phyloP scores from a whole-genome alignment of 37 sponge, comb jelly and placozoan species.

The Chondrosia reniformis region DNA sequence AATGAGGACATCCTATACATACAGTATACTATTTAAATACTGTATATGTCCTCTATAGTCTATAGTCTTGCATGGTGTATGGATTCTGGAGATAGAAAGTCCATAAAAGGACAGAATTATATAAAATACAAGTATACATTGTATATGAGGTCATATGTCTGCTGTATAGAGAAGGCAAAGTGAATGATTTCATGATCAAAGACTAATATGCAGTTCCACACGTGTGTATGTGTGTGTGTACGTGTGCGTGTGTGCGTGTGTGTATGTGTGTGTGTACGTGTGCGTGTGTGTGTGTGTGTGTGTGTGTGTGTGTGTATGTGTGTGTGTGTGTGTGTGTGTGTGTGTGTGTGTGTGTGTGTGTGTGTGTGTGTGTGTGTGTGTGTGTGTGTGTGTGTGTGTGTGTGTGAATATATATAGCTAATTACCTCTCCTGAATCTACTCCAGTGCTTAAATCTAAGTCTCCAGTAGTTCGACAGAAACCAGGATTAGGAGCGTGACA shows the following conservation, averaged over 20 bases:
- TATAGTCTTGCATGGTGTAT: neutral
- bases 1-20: neutral
- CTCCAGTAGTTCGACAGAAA: no score
- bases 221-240: slow-evolving; percentile 17
- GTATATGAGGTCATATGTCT: neutral
- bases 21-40: no score
- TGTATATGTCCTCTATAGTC: neutral
- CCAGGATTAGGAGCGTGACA: no score
- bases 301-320: slow-evolving; percentile 17
- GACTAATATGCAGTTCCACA: neutral
- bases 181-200: neutral
- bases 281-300: slow-evolving; percentile 14
- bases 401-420: slow-evolving; percentile 2
- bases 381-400: slow-evolving; percentile 14
- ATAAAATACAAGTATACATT: neutral
- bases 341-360: slow-evolving; percentile 23
- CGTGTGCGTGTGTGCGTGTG: slow-evolving; percentile 24
- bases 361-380: slow-evolving; percentile 23
- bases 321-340: slow-evolving; percentile 19
- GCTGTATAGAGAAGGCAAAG: neutral
- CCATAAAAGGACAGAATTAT: neutral
- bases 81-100: neutral
- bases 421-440: no score
- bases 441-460: no score
- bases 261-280: slow-evolving; percentile 19